These are phyloP conservation scores for Oreotrochilus melanogaster DNA, from an alignment of 2,113 vertebrate genomes.

Conservation along the genomic window DNA sequence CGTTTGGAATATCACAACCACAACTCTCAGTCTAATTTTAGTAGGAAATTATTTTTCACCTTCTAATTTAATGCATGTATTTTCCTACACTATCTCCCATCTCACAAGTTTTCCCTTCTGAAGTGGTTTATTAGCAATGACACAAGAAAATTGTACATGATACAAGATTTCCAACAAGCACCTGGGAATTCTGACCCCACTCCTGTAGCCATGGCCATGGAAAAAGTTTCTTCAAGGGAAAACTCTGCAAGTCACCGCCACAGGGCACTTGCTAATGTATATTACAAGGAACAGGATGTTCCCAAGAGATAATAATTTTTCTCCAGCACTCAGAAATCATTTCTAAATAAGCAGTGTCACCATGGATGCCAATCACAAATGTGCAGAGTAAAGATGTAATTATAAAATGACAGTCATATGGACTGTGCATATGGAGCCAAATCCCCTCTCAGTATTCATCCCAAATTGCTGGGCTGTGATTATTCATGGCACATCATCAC, in stretches of 20 bases:
- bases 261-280: not conserved
- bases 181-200: not conserved
- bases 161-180: not conserved
- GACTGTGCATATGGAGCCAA: not conserved
- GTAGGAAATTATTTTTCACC: not conserved
- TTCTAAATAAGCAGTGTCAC: slow-evolving; percentile 47
- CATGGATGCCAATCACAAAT: slow-evolving; percentile 18
- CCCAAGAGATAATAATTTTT: slow-evolving; percentile 2
- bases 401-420: not conserved
- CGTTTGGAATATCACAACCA: not conserved
- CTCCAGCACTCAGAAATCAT: not conserved
- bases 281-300: not conserved
- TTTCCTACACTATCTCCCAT: not conserved
- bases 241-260: not conserved
- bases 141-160: not conserved
- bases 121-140: not conserved
- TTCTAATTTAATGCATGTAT: not conserved
- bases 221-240: not conserved
- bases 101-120: not conserved
- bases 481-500: not conserved
- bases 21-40: slow-evolving; percentile 3
- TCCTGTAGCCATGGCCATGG: not conserved
- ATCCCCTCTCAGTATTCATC: not conserved
- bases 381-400: not conserved
- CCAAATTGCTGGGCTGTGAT: not conserved